Percentiles rank a stretch among this genome's conserved stretches.
Evolutionary conservation across 2,113 vertebrate species (phyloP).

Genomic region (Paraplagusia blochii): DNA sequence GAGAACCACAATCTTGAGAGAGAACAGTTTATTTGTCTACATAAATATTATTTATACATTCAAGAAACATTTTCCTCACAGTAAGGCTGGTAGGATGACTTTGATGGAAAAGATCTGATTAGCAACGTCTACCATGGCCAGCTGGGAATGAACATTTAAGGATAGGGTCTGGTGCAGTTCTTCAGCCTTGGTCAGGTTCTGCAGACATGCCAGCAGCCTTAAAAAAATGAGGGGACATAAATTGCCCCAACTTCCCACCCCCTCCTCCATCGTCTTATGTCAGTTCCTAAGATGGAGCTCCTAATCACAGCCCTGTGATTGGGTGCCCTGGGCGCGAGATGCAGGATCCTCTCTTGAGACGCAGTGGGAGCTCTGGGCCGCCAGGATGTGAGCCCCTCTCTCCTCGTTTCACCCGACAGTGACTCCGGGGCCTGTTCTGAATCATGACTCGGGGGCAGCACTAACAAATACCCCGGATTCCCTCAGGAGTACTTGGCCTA

Average conservation of each 20-base stretch:
- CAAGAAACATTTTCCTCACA: no score
- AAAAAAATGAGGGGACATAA: constrained; percentile 9
- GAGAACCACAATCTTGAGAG: no score
- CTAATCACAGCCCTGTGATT: constrained; percentile 46
- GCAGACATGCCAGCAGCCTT: constrained; percentile 23
- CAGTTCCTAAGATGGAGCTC: constrained; percentile 35
- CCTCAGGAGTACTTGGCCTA: constrained; percentile 33
- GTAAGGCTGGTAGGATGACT: no score
- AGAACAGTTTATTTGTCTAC: no score
- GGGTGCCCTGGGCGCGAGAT: constrained; percentile 43
- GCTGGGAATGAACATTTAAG: no score
- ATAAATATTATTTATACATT: no score
- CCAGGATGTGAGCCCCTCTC: constrained; percentile 34
- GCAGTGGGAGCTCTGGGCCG: constrained; percentile 38
- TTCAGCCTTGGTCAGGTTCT: constrained; percentile 9
- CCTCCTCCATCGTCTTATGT: constrained; percentile 43
- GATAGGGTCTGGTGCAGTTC: neutral
- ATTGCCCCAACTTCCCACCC: constrained; percentile 6
- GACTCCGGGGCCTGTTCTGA: constrained; percentile 34
- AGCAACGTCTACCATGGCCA: no score
- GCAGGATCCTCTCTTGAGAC: constrained; percentile 42
- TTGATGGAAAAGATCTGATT: no score
- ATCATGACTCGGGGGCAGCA: constrained; percentile 54
- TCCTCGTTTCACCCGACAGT: constrained; percentile 39
- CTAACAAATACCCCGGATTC: constrained; percentile 57